Base-by-base conservation (phyloP, 2,888 invertebrate genomes). In the Thyatira batis region DNA sequence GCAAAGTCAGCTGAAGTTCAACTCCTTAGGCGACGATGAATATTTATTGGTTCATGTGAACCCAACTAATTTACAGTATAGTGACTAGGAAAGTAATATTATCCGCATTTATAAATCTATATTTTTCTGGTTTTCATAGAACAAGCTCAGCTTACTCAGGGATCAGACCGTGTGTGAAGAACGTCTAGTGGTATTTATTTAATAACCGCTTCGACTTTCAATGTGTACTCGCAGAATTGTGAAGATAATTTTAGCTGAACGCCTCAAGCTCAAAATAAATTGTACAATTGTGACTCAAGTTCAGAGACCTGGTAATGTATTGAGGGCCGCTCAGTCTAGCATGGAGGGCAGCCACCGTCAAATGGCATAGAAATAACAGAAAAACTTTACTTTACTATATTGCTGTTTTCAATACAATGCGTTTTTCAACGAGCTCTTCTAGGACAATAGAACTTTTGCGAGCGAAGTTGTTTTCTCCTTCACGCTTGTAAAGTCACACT, bases 291-390 rank as follows among this genome's bases (percentile, higher is more conserved):
- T 65, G 73, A 70, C 69, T 71, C 82, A 87, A 87, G 87, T 87
- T 87, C 88, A 86, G 68, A 79, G 81, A 87, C 84, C 85, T 82
- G 71, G 67, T 80, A 82, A 73, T 73, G 73, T 51, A 43, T 57
- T 51, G 54, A 62, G 76, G 74, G 77, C 73, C 77, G 73, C 72
- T 73, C 69, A 61, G 82, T 82, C 81, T 82, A 79, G 67, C 71
- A 71, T 67, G 57, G 60, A 65, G 69, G 63, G 64, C 73, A 67
- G 62, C 63, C 63, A 60, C 63, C 67, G 64, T 67, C 61, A 61
- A 57, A 69, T 57, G 54, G 53, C 61, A 67, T 50, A 60, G 64
- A 59, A 62, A 54, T 60, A 60, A 60, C 52, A 13, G 33, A 50
- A 58, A 52, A 53, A 45, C 23, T 25, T 25, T 25, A 9, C n/a